Conservation (phyloP, 2,888 invertebrate genomes). For the Eucera pruinosa region DNA sequence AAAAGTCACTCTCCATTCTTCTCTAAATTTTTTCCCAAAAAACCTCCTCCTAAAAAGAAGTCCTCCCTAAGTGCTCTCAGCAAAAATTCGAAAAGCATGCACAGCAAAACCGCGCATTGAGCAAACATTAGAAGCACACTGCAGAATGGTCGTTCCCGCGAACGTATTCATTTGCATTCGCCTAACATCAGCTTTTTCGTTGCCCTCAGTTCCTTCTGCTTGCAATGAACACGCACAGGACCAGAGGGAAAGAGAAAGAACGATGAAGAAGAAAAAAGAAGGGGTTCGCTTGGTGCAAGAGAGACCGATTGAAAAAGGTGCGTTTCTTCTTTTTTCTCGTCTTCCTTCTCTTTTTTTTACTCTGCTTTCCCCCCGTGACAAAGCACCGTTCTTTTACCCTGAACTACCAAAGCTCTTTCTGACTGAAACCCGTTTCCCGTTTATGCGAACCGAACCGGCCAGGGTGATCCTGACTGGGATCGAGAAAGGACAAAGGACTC, state of each 20-base stretch:
- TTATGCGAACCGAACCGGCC: conserved; percentile 71
- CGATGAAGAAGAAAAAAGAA: conserved; percentile 19
- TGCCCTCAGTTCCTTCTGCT: conserved; percentile 48
- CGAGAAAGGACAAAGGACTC: conserved; percentile 76
- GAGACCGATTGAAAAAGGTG: conserved; percentile 53
- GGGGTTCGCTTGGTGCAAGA: conserved; percentile 24
- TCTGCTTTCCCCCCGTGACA: conserved; percentile 48
- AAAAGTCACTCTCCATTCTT: conserved; percentile 12
- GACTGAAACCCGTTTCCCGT: conserved; percentile 73
- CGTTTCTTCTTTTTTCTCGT: conserved; percentile 42
- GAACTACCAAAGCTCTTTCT: conserved; percentile 70
- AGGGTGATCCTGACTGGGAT: conserved; percentile 74
- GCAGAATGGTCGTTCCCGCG: conserved; percentile 28
- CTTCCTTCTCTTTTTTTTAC: background rate
- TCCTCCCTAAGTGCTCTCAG: background rate
- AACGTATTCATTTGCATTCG: conserved; percentile 61
- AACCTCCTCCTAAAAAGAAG: background rate
- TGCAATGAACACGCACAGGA: conserved; percentile 7
- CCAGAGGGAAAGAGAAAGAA: conserved; percentile 1
- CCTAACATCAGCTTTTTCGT: conserved; percentile 65
- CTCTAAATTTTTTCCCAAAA: background rate
- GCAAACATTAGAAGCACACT: conserved; percentile 36
- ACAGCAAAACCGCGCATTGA: conserved; percentile 18
- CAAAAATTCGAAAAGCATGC: conserved; percentile 32
- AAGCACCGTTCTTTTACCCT: conserved; percentile 66